These are phyloP conservation scores for Petrocephalus microphthalmus DNA, from an alignment of 2,113 vertebrate species.

Conservation along the genomic window DNA sequence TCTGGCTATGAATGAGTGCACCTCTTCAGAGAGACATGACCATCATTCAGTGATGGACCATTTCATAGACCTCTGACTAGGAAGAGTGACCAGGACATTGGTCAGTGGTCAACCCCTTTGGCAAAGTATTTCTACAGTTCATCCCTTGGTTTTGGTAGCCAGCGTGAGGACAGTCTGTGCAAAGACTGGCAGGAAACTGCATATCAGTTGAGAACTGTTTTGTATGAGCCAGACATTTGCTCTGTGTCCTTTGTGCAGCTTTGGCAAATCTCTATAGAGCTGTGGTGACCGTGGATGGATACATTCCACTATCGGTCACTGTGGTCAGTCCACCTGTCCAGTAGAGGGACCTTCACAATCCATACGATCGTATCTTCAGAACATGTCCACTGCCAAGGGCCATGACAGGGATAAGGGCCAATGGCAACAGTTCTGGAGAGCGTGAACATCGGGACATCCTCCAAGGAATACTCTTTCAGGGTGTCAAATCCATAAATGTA, in stretches of 20 bases:
- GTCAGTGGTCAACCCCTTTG: background rate
- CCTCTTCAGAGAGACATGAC: background rate
- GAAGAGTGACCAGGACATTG: background rate
- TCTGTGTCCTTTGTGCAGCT: background rate
- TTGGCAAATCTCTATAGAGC: background rate
- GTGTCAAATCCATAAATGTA: background rate
- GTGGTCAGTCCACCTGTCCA: background rate
- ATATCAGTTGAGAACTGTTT: background rate
- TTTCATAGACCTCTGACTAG: too few species aligned
- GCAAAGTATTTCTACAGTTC: background rate
- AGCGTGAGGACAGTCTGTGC: background rate
- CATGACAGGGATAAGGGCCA: background rate
- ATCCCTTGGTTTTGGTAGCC: background rate
- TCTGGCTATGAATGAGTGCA: background rate
- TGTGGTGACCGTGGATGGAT: background rate
- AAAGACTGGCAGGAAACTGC: background rate
- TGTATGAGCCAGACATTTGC: background rate
- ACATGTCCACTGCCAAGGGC: background rate
- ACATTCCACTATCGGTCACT: background rate
- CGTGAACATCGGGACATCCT: background rate
- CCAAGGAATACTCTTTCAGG: conserved; percentile 5
- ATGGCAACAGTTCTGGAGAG: background rate
- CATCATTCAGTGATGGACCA: too few species aligned
- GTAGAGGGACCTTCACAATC: background rate
- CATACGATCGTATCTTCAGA: background rate